Conservation (phyloP, 2,888 invertebrate genomes). For the Bombyx huttoni region DNA sequence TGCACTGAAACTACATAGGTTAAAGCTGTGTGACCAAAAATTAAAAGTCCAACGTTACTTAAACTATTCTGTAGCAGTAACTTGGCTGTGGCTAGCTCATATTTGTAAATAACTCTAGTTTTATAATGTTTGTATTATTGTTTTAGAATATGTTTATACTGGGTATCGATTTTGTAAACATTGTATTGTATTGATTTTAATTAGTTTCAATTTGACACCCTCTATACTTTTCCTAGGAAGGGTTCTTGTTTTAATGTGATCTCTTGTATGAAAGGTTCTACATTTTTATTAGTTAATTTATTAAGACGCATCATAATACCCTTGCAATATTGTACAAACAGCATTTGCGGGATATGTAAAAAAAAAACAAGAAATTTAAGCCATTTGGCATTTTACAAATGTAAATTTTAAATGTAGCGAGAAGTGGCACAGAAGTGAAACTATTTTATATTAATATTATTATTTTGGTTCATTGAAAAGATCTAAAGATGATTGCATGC, state of each 20-base stretch:
- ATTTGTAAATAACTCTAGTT: constrained; percentile 6
- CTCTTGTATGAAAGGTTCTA: constrained; percentile 1
- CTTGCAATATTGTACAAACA: no score
- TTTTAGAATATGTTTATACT: not conserved
- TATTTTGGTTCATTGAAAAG: no score
- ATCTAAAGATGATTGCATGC: no score
- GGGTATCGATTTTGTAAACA: not conserved
- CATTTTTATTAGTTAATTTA: not conserved
- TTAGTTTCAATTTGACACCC: not conserved
- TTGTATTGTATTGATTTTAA: not conserved
- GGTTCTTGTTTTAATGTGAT: constrained; percentile 3
- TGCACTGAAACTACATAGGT: not conserved
- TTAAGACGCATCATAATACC: not conserved
- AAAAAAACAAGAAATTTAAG: no score
- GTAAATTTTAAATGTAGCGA: no score
- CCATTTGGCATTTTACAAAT: no score
- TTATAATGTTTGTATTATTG: not conserved
- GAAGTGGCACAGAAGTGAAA: no score
- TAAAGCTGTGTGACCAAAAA: constrained; percentile 1
- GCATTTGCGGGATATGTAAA: no score
- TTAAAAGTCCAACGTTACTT: constrained; percentile 31
- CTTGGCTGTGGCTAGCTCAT: constrained; percentile 32
- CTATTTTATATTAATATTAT: no score
- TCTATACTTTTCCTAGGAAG: not conserved
- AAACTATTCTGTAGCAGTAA: constrained; percentile 22